Percentiles rank a stretch among this genome's conserved stretches.
Evolutionary conservation across 2,797 vertebrate genomes (phyloP).

Genomic region (Falco naumanni): DNA sequence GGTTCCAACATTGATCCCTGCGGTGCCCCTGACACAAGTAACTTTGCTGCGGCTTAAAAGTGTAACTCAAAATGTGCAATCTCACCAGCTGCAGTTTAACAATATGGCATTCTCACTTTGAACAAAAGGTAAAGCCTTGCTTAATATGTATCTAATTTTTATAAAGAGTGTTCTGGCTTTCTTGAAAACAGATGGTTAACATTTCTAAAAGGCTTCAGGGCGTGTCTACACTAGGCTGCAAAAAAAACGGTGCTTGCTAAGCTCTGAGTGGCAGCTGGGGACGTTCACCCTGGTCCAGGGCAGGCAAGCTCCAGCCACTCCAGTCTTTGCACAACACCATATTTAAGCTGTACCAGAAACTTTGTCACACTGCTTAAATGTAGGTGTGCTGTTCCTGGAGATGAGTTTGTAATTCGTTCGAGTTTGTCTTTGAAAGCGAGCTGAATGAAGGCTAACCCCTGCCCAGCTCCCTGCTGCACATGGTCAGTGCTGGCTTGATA

Average conservation of each 20-base stretch:
- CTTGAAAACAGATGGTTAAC: neutral
- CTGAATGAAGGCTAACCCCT: neutral
- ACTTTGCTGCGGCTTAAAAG: constrained; percentile 18
- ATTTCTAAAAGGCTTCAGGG: neutral
- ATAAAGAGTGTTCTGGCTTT: neutral
- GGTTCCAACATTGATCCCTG: constrained; percentile 52
- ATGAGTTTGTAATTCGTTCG: neutral
- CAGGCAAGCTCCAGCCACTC: neutral
- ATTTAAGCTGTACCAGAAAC: no score
- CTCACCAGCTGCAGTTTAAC: constrained; percentile 24
- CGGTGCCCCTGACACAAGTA: constrained; percentile 28
- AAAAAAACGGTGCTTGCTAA: neutral
- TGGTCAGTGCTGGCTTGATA: neutral
- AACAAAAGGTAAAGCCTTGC: neutral
- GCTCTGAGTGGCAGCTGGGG: neutral
- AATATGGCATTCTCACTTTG: neutral
- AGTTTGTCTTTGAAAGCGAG: neutral
- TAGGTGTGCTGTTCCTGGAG: no score
- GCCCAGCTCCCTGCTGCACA: neutral
- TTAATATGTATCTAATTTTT: neutral
- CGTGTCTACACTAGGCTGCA: neutral
- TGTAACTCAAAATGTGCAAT: neutral
- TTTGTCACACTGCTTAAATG: no score
- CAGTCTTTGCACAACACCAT: no score
- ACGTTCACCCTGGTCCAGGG: neutral